Base-by-base conservation (phyloP, 2,888 invertebrate genomes). In the Acanthoscelides obtectus region DNA sequence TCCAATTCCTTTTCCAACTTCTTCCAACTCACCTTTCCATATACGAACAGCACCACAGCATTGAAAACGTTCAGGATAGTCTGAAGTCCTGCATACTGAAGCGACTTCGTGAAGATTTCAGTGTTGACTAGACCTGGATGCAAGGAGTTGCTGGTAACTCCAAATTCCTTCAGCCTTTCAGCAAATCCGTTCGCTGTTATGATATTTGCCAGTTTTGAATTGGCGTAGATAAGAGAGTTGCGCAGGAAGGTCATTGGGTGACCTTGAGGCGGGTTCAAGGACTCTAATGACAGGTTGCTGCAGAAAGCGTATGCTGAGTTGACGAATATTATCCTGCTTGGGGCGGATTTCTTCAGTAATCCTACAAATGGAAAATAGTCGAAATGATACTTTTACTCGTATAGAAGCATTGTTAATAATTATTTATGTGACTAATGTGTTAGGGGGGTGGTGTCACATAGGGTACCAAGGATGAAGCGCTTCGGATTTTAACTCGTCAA, bases 51-150 rank as follows among this genome's bases (percentile, higher is more conserved):
- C n/a, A 82, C 69, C 0, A 77, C 72, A 27, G 73, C 77, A 69
- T 73, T 75, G 25, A 80, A 69, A 5, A 82, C 27, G 64, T 72
- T 78, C 4, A 74, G 73, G 5, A 81, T 66, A 4, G 77, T 77
- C 27, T 77, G 72, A 1, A 81, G 19, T 19, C 79, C 78, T 66
- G 79, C 45, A 72, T 77, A 73, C 25, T 74, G 77, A 2, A 78
- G 76, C 17, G 79, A 71, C 64, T 76, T 77, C 22, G 77, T 71
- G 69, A 78, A 79, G 67, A 84, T 78, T 25, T 82, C 77, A 0
- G 82, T 82, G 69, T 80, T 76, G n/a, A 85, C 81, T 64, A 81
- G 74, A 27, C 85, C 85, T 17, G 86, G 85, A 78, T 85, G 83
- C 8, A 85, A 72, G 20, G 84, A 82, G 73, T 86, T 85, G 3